Evolutionary conservation across 2,797 vertebrate genomes (phyloP), one percentile per base, ranked within the genome.

Genomic region (Scyliorhinus canicula): DNA sequence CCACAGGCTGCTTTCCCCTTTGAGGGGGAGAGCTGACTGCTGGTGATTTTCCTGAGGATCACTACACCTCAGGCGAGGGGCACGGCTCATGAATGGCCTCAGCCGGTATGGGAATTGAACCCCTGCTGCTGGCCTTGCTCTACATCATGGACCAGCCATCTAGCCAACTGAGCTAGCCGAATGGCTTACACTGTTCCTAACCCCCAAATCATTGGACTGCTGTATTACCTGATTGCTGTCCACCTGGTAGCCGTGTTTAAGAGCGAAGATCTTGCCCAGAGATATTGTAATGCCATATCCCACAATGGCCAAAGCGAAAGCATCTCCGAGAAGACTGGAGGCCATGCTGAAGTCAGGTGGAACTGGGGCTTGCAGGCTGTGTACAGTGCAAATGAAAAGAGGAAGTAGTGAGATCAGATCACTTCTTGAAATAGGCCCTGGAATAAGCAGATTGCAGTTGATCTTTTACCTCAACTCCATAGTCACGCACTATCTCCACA

Each of bases 251-350:
- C 98, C 98, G 0, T 99, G 99, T 96, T 98, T 99, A 24, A 99
- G 96, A 24, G 98, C 99, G 63, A 99, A 99, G 96, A 98, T 99
- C 96, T 99, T 98, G 77, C 98, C 99, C 95, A 99, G 96, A 0
- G 99, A 99, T 96, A 99, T 99, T 96, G 98, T 98, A n/a, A 99
- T 98, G 95, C 98, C 99, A 0, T 99, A 99, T 47, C 98, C 98
- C 7, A 99, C 99, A 95, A 99, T 97, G 0, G 99, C 96, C 3
- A 99, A 97, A 95, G 99, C 98, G 0, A 99, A 99, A 77, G 99
- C 98, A 0, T 99, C 98, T 21, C 98, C 99, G 0, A 97, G 96
- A 95, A 99, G 97, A 84, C 97, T 96, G 60, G 96, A 95, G 60
- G 99, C 98, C 95, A 98, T 96, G 79, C 96, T 96, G 82, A 95